Conservation (phyloP, 1,140 invertebrate species). For the Drosophila subpulchrella region DNA sequence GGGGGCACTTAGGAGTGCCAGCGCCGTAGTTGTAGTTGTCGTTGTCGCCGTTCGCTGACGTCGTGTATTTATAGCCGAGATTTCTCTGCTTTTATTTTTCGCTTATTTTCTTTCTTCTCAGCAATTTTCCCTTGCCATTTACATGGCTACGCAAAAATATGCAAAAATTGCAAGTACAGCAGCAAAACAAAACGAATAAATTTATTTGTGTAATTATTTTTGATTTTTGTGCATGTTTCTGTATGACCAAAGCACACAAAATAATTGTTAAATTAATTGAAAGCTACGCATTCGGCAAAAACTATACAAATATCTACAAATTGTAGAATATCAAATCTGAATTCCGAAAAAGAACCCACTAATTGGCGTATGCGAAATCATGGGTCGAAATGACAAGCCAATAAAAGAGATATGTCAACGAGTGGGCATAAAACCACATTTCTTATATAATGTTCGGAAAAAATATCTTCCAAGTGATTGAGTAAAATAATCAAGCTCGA, state of each 20-base stretch:
- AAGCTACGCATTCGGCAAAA: conserved; percentile 17
- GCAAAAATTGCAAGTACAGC: conserved; percentile 50
- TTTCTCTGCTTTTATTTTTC: conserved; percentile 51
- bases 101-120: conserved; percentile 41
- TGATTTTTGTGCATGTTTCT: conserved; percentile 45
- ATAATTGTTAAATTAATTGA: conserved; percentile 72
- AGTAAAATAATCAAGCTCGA: too few relatives aligned
- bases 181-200: conserved; percentile 18
- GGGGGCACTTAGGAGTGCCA: conserved; percentile 72
- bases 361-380: conserved; percentile 54
- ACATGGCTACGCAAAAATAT: conserved; percentile 72
- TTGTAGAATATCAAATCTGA: conserved; percentile 23
- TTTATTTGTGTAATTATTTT: conserved; percentile 71
- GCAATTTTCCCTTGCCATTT: conserved; percentile 48
- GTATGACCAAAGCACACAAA: conserved; percentile 29
- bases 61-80: conserved; percentile 70
- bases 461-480: too few relatives aligned
- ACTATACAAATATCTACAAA: conserved; percentile 17
- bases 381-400: conserved; percentile 16
- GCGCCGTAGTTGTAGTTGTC: conserved; percentile 20
- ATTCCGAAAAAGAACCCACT: conserved; percentile 26
- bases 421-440: neutral
- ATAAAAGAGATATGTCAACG: conserved; percentile 24
- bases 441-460: neutral
- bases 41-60: conserved; percentile 59